Conservation (phyloP, 2,797 vertebrate genomes). For the Chloroceryle amazona region DNA sequence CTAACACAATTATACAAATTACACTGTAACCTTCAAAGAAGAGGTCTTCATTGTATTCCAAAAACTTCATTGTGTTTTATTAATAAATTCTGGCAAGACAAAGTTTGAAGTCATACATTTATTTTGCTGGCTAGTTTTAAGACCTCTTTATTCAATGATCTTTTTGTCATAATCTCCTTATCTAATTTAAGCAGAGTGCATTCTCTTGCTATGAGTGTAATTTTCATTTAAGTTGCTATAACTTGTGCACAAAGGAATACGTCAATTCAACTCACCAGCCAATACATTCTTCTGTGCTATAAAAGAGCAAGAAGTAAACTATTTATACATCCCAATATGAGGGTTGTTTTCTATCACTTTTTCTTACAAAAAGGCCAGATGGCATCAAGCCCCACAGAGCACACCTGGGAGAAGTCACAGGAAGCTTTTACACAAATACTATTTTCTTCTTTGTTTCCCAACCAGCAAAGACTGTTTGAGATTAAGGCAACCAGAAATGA, state of each 20-base stretch:
- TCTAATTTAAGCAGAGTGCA: constrained; percentile 59
- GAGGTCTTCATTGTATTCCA: constrained; percentile 33
- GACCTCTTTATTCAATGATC: constrained; percentile 26
- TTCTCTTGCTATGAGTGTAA: constrained; percentile 23
- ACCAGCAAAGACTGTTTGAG: neutral
- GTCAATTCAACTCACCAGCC: neutral
- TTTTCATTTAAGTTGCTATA: constrained; percentile 52
- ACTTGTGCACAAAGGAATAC: constrained; percentile 1
- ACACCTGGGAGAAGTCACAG: neutral
- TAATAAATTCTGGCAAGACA: constrained; percentile 56
- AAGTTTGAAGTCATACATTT: constrained; percentile 62
- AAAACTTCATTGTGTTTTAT: constrained; percentile 43
- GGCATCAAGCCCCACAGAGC: neutral
- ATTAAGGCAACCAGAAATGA: neutral
- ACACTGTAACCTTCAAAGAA: constrained; percentile 66
- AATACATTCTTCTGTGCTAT: neutral
- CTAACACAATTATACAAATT: constrained; percentile 66
- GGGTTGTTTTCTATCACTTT: neutral
- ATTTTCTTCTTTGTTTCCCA: neutral
- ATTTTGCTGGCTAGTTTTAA: constrained; percentile 57
- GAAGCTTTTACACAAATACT: neutral
- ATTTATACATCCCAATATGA: neutral
- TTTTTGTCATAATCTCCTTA: constrained; percentile 52
- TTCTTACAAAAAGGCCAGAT: neutral
- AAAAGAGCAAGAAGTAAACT: neutral